A percentile compares a stretch with the other conserved stretches of the same genome.
These are phyloP conservation scores for Valencia hispanica DNA, from an alignment of 2,797 vertebrate species.

Conservation along the genomic window DNA sequence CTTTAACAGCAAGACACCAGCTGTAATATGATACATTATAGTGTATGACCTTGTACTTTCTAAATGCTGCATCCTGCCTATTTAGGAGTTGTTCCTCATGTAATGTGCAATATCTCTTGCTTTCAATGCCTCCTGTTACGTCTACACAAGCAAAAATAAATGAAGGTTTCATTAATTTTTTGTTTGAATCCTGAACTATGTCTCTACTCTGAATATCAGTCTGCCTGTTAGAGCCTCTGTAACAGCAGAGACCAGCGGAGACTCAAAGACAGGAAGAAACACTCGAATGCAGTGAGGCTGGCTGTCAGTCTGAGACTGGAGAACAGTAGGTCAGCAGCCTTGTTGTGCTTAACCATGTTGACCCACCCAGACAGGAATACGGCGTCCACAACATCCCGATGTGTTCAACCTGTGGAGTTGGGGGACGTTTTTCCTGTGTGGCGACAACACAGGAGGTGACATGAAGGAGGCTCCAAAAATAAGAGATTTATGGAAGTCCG, in stretches of 20 bases:
- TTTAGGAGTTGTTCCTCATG: not conserved
- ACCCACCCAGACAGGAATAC: conserved; percentile 46
- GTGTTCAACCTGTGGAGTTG: conserved; percentile 11
- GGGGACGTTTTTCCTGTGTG: conserved; percentile 38
- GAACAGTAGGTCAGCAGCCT: conserved; percentile 35
- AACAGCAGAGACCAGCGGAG: conserved; percentile 6
- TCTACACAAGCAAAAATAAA: not conserved
- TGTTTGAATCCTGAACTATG: not conserved
- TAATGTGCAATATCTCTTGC: not conserved
- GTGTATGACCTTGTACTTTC: not conserved
- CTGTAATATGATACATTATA: not conserved
- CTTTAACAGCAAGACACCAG: not conserved
- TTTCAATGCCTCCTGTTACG: not conserved
- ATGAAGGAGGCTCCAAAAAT: not conserved
- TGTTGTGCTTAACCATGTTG: conserved; percentile 34
- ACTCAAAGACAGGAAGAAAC: conserved; percentile 13
- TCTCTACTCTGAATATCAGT: not conserved
- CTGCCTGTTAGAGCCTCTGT: conserved; percentile 3
- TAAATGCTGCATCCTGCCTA: not conserved
- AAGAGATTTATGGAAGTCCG: not conserved
- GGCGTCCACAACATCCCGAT: conserved; percentile 57
- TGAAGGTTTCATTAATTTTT: not conserved
- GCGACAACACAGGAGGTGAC: conserved; percentile 15
- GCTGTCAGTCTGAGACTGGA: conserved; percentile 22
- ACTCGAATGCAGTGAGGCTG: not conserved